Base-by-base conservation (phyloP, 2,113 vertebrate species). In the Tachysurus vachellii region DNA sequence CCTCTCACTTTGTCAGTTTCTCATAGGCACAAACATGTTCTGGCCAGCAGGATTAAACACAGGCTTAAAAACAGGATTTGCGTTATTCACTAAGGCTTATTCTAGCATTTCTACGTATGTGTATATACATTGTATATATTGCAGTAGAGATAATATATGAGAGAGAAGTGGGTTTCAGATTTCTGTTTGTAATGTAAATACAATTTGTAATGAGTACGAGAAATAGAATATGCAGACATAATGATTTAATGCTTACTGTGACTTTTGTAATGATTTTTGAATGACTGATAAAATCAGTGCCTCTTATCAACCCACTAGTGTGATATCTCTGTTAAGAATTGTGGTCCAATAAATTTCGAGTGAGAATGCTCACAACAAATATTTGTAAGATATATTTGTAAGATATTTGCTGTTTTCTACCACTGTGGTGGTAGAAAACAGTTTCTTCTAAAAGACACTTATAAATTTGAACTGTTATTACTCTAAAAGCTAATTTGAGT, bases 1-100 rank as follows among this genome's bases (percentile, higher is more conserved):
- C 28, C 62, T 86, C 80, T 79, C 71, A 83, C 84, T 70, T 57
- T 88, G 54, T 53, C 84, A 57, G 59, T 71, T 53, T 59, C 47
- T 57, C 81, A 77, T 73, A 53, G 85, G 59, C 82, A 89, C 71
- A 86, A 47, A 54, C 61, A 54, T 44, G 56, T n/a, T 76, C 36
- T 85, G 12, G 56, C 14, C 7, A 53, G n/a, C 54, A 57, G 53
- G n/a, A 80, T 77, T 17, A 54, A 57, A 11, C n/a, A 57, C n/a
- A 31, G 16, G 54, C 54, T 57, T 59, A 36, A 59, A 10, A 80
- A 80, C 54, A 80, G n/a, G 44, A 26, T 26, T 44, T 53, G 73
- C 56, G 26, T 77, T 31, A 80, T 28, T 56, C 76, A 56, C 16
- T 31, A 28, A 3, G 47, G n/a, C 3, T 56, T 79, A 56, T 56